phyloP scores from a whole-genome alignment of 2,888 invertebrate species.

The Nymphalis polychloros region DNA sequence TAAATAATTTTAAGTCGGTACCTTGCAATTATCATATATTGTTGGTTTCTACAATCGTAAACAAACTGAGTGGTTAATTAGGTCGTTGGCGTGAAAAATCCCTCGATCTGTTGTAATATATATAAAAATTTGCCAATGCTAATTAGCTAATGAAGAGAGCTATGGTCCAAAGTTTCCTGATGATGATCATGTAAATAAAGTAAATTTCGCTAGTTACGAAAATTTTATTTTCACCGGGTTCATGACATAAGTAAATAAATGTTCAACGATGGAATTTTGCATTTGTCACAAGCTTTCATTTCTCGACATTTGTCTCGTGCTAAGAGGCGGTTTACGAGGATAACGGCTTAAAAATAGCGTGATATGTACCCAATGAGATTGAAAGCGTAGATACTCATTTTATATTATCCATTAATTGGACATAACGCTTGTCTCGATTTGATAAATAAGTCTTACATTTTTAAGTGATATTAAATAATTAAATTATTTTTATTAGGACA shows the following conservation, averaged over 20 bases:
- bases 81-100: constrained; percentile 63
- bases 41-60: constrained; percentile 77
- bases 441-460: neutral
- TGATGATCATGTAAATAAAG: too few species aligned
- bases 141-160: too few species aligned
- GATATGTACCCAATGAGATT: constrained; percentile 28
- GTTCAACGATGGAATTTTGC: constrained; percentile 64
- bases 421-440: neutral
- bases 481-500: neutral
- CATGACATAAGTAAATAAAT: constrained; percentile 47
- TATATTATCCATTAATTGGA: constrained; percentile 19
- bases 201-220: too few species aligned
- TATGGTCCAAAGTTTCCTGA: too few species aligned
- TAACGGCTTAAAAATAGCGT: constrained; percentile 31
- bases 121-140: constrained; percentile 36
- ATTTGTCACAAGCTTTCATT: constrained; percentile 53
- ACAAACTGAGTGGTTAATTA: constrained; percentile 66
- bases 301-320: constrained; percentile 59
- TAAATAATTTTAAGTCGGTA: constrained; percentile 1
- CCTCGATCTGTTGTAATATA: constrained; percentile 69
- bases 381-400: constrained; percentile 24
- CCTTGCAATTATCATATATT: constrained; percentile 45
- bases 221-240: too few species aligned
- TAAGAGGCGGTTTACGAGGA: constrained; percentile 50
- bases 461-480: neutral